Conservation (phyloP, 2,888 invertebrate genomes). For the Lissocephala sabroskyi region DNA sequence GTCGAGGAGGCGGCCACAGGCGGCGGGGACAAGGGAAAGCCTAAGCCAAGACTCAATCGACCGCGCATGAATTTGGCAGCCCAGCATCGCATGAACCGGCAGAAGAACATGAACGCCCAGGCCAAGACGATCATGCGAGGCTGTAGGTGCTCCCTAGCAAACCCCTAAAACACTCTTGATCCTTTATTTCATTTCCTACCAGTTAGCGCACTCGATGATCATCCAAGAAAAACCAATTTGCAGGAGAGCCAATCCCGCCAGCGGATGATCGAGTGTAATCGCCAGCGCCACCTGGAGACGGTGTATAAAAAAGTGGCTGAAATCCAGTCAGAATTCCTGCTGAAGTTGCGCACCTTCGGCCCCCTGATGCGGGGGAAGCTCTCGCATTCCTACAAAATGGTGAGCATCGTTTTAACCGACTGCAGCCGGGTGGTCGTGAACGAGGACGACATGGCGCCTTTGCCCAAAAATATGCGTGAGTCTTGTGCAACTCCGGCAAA, state of each 20-base stretch:
- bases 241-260: slow-evolving; percentile 1
- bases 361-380: slow-evolving; percentile 6
- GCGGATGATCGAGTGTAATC: slow-evolving; percentile 22
- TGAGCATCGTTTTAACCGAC: slow-evolving; percentile 32
- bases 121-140: not conserved
- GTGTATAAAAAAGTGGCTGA: slow-evolving; percentile 22
- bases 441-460: slow-evolving; percentile 25
- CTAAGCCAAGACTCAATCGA: slow-evolving; percentile 2
- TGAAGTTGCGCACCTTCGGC: slow-evolving; percentile 20
- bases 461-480: slow-evolving; percentile 46
- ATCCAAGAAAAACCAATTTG: too few relatives aligned
- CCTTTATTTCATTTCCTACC: too few relatives aligned
- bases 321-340: slow-evolving; percentile 38
- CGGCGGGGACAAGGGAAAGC: slow-evolving; percentile 1
- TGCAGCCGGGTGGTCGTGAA: slow-evolving; percentile 33
- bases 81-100: slow-evolving; percentile 9
- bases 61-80: slow-evolving; percentile 24
- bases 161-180: too few relatives aligned
- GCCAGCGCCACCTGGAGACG: slow-evolving; percentile 18
- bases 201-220: too few relatives aligned
- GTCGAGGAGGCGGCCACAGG: too few relatives aligned
- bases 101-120: too few relatives aligned
- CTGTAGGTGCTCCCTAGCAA: too few relatives aligned
- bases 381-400: slow-evolving; percentile 31
- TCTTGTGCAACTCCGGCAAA: not conserved